Base-by-base conservation (phyloP, 2,888 invertebrate species). In the Zonitis immaculata region DNA sequence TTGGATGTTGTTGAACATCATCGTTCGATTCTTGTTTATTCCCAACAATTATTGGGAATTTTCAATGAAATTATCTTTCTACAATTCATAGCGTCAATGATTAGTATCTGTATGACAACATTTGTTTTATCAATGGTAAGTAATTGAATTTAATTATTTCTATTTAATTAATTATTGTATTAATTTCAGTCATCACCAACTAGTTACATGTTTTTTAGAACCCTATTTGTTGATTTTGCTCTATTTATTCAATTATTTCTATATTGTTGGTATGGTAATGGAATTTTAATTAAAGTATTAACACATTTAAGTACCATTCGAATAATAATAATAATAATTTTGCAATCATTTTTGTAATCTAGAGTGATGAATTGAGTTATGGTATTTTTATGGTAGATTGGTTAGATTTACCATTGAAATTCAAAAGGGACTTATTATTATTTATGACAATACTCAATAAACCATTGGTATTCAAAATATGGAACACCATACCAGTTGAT, bases 211-310 rank as follows among this genome's bases (percentile, higher is more conserved):
- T 44, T 48, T 39, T 48, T 44, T 35, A n/a, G n/a, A n/a, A n/a
- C n/a, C n/a, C 2, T 4, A 3, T 4, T 35, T 35, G 11, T 11
- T 16, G 35, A 35, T 1, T 7, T 16, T 9, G 16, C 18, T 2
- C 16, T 30, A 14, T 35, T 35, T 2, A 4, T 35, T 3, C 35
- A 35, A 16, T 18, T 18, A 1, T 4, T 35, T 9, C 7, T 48
- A 3, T 52, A 52, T 28, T 52, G 52, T 22, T 52, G 52, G 52
- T 52, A 48, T 27, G 52, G 39, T 6, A 52, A 52, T 42, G 48
- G 48, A 39, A 48, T 52, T 18, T 35, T 43, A 4, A 22, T 44
- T 16, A 50, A 50, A 42, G 50, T 44, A 27, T n/a, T n/a, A 9
- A 0, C 9, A 4, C 2, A 16, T 18, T n/a, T n/a, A n/a, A n/a